These are phyloP conservation scores for Caenorhabditis panamensis DNA, from an alignment of 2,888 invertebrate genomes.

Conservation along the genomic window DNA sequence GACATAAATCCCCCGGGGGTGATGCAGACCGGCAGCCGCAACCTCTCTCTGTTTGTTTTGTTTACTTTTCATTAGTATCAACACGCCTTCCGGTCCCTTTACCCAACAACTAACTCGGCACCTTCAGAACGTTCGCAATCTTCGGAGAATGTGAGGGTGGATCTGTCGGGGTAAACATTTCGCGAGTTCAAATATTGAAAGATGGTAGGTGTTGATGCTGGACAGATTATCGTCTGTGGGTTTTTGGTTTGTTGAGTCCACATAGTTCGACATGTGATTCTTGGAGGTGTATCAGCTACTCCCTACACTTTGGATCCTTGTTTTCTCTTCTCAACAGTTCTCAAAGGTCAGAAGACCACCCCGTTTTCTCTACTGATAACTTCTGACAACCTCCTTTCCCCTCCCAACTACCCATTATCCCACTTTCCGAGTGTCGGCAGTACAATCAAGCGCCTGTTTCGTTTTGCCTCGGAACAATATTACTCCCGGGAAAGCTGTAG, in stretches of 20 bases:
- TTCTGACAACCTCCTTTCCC: background rate
- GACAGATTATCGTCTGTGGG: too few relatives aligned
- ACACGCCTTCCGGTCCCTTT: background rate
- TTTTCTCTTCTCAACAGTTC: too few relatives aligned
- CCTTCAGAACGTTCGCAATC: slow-evolving; percentile 41
- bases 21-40: background rate
- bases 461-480: background rate
- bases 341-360: too few relatives aligned
- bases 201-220: slow-evolving; percentile 16
- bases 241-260: too few relatives aligned
- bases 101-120: slow-evolving; percentile 3
- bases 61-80: slow-evolving; percentile 55
- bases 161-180: slow-evolving; percentile 19
- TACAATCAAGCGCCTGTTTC: background rate
- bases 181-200: slow-evolving; percentile 39
- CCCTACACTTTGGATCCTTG: too few relatives aligned
- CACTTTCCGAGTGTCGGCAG: background rate
- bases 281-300: too few relatives aligned
- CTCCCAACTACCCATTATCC: background rate
- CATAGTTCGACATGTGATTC: too few relatives aligned
- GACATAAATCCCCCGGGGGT: slow-evolving; percentile 42
- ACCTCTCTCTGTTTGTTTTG: slow-evolving; percentile 24
- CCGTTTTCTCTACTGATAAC: too few relatives aligned
- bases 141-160: slow-evolving; percentile 27
- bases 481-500: background rate